phyloP scores from a whole-genome alignment of 2,113 vertebrate genomes.

The Grus americana region DNA sequence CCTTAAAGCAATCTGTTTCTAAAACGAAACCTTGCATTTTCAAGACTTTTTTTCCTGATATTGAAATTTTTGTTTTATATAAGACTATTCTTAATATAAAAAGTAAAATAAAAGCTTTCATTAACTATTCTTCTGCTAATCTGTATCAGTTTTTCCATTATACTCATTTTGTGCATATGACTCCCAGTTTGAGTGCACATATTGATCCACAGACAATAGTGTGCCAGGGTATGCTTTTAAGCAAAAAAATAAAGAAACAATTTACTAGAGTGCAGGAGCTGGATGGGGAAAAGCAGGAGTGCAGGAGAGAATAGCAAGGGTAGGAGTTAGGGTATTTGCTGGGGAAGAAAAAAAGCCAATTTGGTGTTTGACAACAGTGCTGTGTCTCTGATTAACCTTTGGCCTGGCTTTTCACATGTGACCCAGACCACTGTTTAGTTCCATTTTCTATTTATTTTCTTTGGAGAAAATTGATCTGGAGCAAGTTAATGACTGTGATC shows the following conservation, averaged over 20 bases:
- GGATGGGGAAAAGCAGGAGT: neutral
- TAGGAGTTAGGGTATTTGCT: neutral
- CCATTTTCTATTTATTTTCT: neutral
- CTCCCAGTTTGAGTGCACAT: neutral
- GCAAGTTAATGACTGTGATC: neutral
- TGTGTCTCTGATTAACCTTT: neutral
- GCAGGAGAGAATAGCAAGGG: neutral
- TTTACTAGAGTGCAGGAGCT: conserved; percentile 15
- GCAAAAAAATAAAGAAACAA: conserved; percentile 34
- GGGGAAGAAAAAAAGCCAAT: neutral
- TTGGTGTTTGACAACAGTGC: neutral
- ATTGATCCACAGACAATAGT: conserved; percentile 31
- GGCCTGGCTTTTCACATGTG: neutral
- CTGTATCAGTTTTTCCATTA: neutral
- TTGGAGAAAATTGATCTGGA: neutral
- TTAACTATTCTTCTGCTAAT: conserved; percentile 12
- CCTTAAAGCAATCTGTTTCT: neutral
- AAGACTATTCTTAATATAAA: neutral
- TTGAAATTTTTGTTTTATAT: neutral
- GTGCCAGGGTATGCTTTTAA: conserved; percentile 24
- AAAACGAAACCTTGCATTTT: neutral
- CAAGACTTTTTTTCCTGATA: neutral
- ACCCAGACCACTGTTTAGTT: neutral
- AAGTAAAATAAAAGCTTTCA: conserved; percentile 1
- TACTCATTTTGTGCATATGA: neutral